Base-by-base conservation (phyloP, 2,797 vertebrate species). In the Columba guinea region DNA sequence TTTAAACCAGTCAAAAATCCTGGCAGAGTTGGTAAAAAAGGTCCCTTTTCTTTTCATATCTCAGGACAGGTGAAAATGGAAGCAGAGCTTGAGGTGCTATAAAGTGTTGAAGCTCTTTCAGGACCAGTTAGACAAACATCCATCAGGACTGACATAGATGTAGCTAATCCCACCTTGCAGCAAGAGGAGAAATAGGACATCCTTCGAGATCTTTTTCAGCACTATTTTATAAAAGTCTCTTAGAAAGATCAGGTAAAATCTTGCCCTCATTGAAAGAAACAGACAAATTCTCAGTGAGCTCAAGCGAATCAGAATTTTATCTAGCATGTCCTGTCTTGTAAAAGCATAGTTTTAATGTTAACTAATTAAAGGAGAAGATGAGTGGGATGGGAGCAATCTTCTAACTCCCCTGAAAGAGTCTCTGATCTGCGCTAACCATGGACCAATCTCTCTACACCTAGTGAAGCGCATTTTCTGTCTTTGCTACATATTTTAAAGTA, bases 1-100 rank as follows among this genome's bases (percentile, higher is more conserved):
- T 81, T 95, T 69, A 69, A 86, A 89, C 2, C n/a, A 52, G 63
- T 55, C 48, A 93, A 86, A 94, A 92, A 30, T 76, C 60, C 39
- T 62, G 23, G 44, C 32, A 62, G 70, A 56, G 19, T 1, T 76
- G 30, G 35, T 56, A 35, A 44, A 16, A 62, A 90, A 92, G 68
- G 18, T 20, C 10, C 16, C 86, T 81, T 83, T 48, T 30, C n/a
- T 70, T 80, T 71, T 64, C 30, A 2, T 78, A 16, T 67, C 39
- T 76, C 11, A 41, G 67, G 67, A 73, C 30, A 76, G 64, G 52
- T 84, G 67, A 75, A 90, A 91, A 87, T 46, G 35, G 59, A 78
- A 93, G 71, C n/a, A 64, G 56, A 70, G 58, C 48, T 74, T 44
- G 28, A 87, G 52, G 74, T 93, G 46, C 46, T 94, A 3, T 35